Conservation (phyloP, 2,797 vertebrate species). For the Muraenolepis orangiensis region DNA sequence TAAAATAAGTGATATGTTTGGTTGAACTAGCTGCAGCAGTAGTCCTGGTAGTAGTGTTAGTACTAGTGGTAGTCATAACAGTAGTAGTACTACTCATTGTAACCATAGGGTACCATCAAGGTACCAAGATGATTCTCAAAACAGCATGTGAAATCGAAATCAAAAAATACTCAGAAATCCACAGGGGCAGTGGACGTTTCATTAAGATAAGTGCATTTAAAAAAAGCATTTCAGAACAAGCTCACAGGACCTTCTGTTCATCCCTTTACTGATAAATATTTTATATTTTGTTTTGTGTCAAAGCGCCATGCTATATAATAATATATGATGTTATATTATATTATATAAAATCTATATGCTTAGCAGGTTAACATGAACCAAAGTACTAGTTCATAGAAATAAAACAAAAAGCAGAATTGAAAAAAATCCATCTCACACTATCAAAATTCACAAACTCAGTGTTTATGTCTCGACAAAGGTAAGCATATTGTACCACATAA, state of each 20-base stretch:
- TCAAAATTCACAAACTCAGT: background rate
- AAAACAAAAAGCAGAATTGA: background rate
- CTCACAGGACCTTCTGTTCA: constrained; percentile 18
- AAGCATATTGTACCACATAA: background rate
- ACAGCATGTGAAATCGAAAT: background rate
- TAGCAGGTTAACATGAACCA: background rate
- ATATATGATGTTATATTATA: too few species aligned
- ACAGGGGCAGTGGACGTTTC: constrained; percentile 33
- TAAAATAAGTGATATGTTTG: background rate
- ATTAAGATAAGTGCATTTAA: constrained; percentile 58
- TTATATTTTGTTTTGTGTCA: background rate
- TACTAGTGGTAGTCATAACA: background rate
- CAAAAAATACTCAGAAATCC: background rate
- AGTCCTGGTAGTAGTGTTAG: background rate
- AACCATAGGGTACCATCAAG: background rate
- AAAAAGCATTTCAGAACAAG: constrained; percentile 38
- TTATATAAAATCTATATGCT: background rate
- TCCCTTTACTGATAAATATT: background rate
- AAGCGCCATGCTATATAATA: background rate
- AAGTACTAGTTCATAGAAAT: too few species aligned
- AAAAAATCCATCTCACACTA: background rate
- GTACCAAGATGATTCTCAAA: background rate
- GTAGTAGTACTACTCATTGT: background rate
- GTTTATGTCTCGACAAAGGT: background rate
- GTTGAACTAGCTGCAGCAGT: background rate